Percentiles rank a stretch among this genome's conserved stretches.
phyloP scores from a whole-genome alignment of 30 jellyfish, hydroid and myxozoan genomes.

The Chironex yamaguchii region DNA sequence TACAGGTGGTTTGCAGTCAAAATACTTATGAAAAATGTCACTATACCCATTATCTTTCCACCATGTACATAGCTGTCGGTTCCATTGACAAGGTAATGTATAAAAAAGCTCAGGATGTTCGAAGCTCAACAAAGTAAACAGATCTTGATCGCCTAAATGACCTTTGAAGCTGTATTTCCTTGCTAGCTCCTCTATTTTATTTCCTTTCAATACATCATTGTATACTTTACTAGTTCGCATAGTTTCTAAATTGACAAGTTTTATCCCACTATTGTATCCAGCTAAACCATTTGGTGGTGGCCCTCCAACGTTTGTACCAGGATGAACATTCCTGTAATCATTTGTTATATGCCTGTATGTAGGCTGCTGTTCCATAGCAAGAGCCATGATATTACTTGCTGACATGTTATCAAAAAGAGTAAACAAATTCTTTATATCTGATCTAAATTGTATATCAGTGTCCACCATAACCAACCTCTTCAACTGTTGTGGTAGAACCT shows the following conservation, averaged over 20 bases:
- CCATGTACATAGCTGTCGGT: constrained; percentile 95
- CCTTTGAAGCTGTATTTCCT: constrained; percentile 78
- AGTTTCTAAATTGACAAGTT: constrained; percentile 74
- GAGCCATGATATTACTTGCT: constrained; percentile 67
- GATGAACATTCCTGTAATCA: constrained; percentile 67
- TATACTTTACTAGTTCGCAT: constrained; percentile 75
- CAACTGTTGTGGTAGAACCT: constrained; percentile 51
- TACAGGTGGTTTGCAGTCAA: constrained; percentile 74
- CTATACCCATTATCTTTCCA: constrained; percentile 83
- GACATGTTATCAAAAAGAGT: constrained; percentile 67
- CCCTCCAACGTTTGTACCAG: constrained; percentile 77
- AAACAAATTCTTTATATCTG: constrained; percentile 69
- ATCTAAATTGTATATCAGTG: constrained; percentile 76
- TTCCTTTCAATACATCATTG: constrained; percentile 54
- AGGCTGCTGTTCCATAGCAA: constrained; percentile 96
- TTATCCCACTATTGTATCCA: constrained; percentile 93
- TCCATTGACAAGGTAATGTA: constrained; percentile 94
- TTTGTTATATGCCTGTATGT: constrained; percentile 76
- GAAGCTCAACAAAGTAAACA: constrained; percentile 76
- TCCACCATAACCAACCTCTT: constrained; percentile 74
- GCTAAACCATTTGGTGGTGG: constrained; percentile 92
- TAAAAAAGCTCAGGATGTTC: constrained; percentile 77
- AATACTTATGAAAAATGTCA: constrained; percentile 76
- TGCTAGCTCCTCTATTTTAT: constrained; percentile 61
- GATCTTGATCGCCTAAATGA: constrained; percentile 94